Evolutionary conservation across 2,888 invertebrate species (phyloP), one percentile per base, ranked within the genome.

Genomic region (Xestia c-nigrum): DNA sequence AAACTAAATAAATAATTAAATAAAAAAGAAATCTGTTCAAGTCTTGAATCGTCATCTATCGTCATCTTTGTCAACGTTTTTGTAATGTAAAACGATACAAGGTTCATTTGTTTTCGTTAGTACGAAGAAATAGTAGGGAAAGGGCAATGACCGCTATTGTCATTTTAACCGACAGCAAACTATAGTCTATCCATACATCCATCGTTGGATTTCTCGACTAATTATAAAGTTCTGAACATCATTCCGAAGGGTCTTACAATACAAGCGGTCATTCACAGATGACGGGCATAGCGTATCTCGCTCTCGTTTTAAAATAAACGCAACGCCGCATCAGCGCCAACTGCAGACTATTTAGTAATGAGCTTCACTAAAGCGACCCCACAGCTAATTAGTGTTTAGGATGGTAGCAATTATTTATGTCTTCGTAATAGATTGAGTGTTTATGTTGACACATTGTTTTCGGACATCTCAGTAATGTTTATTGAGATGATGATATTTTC

Each of bases 271-370:
- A 78, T 84, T 76, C 55, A 83, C 76, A 76, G 73, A 74, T 74
- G 81, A 78, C 74, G 57, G 31, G 77, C 75, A 71, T 70, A 80
- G 71, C 66, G 65, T 70, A 82, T 73, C 81, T 81, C 78, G 88
- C 69, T 85, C 87, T 71, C 72, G 78, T 89, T 90, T 88, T 74
- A 90, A 90, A 91, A 91, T 91, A 90, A 90, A 89, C 90, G 74
- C 73, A 73, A 61, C 66, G 72, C 74, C 67, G 74, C 71, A 73
- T 72, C 78, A 64, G 80, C 76, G 84, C 84, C 87, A 85, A 86
- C 70, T 73, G 57, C 70, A 83, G 69, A 81, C 75, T 81, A 77
- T 77, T 80, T 76, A 64, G 68, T 75, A 71, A 73, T 70, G 65
- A 78, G 57, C 55, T 64, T 76, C 68, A 82, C 12, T 64, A 64